Conservation (phyloP, 2,888 invertebrate species). For the Branchellion lobata region DNA sequence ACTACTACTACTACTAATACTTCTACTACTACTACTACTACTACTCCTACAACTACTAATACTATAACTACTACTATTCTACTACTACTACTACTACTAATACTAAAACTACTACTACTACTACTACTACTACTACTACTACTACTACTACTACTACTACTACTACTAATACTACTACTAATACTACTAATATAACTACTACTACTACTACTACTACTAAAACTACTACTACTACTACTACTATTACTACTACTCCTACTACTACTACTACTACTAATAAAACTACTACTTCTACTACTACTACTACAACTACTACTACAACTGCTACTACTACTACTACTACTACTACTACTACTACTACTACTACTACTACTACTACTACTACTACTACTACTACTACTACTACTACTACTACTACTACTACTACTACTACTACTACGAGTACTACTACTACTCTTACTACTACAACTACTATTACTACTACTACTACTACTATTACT, state of each 20-base stretch:
- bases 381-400: too few species aligned
- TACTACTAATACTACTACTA: neutral
- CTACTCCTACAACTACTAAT: neutral
- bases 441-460: neutral
- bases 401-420: constrained; percentile 1
- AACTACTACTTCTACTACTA: constrained; percentile 46
- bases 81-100: neutral
- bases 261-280: constrained; percentile 46
- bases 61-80: neutral
- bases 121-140: neutral
- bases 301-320: constrained; percentile 42
- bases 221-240: constrained; percentile 38
- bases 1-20: constrained; percentile 31
- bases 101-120: neutral
- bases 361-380: too few species aligned
- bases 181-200: neutral
- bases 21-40: constrained; percentile 13
- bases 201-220: constrained; percentile 39
- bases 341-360: too few species aligned
- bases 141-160: neutral
- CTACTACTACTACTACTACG: constrained; percentile 15
- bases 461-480: constrained; percentile 15
- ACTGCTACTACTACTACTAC: constrained; percentile 12
- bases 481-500: constrained; percentile 40
- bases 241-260: constrained; percentile 46